Percentiles rank a stretch among this genome's conserved stretches.
Evolutionary conservation across 2,113 vertebrate genomes (phyloP).

Genomic region (Lophura nycthemera): DNA sequence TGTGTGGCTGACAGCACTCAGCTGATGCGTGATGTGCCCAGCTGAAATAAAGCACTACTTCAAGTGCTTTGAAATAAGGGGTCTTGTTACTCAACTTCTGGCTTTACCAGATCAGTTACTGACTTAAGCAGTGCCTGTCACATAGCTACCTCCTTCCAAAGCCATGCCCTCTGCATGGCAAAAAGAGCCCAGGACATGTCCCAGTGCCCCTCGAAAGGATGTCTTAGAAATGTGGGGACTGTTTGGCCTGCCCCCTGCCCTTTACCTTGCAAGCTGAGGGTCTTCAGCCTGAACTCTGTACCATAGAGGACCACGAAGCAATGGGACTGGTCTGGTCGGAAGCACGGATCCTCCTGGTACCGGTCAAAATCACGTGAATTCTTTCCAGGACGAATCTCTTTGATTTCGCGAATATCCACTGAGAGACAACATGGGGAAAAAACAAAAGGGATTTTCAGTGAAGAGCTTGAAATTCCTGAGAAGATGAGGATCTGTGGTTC

Average conservation of each 20-base stretch:
- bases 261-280: conserved; percentile 94
- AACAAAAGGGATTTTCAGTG: neutral
- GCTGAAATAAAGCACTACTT: neutral
- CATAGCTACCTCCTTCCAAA: neutral
- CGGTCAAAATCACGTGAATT: conserved; percentile 96
- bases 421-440: neutral
- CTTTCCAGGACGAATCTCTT: conserved; percentile 93
- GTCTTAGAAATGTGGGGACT: neutral
- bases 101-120: neutral
- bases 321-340: conserved; percentile 86
- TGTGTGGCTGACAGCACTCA: accelerated
- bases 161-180: neutral
- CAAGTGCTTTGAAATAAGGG: neutral
- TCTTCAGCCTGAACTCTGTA: conserved; percentile 94
- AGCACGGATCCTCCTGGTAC: conserved; percentile 91
- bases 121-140: neutral
- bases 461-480: neutral
- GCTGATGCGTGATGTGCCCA: neutral
- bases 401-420: conserved; percentile 98
- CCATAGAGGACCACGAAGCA: conserved; percentile 97
- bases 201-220: neutral
- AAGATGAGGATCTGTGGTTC: neutral
- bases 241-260: neutral
- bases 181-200: neutral
- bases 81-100: neutral